Conservation (phyloP, 2,797 vertebrate species). For the Ambastaia sidthimunki region DNA sequence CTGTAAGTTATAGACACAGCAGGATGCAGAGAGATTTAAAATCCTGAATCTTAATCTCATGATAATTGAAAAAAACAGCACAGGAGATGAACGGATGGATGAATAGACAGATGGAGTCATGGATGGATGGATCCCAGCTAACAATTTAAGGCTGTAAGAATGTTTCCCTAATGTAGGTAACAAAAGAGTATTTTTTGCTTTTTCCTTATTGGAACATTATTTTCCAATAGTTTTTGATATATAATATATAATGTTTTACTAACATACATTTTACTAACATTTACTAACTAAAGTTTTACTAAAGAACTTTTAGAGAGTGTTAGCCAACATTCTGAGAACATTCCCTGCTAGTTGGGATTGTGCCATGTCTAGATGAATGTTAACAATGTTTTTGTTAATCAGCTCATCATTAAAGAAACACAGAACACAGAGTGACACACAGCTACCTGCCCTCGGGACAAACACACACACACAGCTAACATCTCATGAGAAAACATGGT, state of each 20-base stretch:
- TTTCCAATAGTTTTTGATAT: no score
- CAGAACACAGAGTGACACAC: conserved; percentile 49
- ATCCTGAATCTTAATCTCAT: conserved; percentile 14
- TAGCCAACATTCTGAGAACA: no score
- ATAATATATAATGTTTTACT: no score
- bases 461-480: conserved; percentile 22
- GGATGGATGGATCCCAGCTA: not conserved
- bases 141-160: no score
- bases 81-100: not conserved
- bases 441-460: conserved; percentile 33
- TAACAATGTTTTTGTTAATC: conserved; percentile 60
- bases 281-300: no score
- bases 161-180: no score
- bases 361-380: conserved; percentile 1
- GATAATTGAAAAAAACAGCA: not conserved
- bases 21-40: conserved; percentile 1
- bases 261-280: no score
- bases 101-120: not conserved
- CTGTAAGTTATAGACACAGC: not conserved
- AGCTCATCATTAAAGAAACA: conserved; percentile 57
- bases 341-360: not conserved
- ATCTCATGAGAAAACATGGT: conserved; percentile 46
- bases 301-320: no score
- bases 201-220: no score
- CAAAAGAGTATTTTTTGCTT: no score